Evolutionary conservation across 2,797 vertebrate species (phyloP), one percentile per base, ranked within the genome.

Genomic region (Erethizon dorsatum): DNA sequence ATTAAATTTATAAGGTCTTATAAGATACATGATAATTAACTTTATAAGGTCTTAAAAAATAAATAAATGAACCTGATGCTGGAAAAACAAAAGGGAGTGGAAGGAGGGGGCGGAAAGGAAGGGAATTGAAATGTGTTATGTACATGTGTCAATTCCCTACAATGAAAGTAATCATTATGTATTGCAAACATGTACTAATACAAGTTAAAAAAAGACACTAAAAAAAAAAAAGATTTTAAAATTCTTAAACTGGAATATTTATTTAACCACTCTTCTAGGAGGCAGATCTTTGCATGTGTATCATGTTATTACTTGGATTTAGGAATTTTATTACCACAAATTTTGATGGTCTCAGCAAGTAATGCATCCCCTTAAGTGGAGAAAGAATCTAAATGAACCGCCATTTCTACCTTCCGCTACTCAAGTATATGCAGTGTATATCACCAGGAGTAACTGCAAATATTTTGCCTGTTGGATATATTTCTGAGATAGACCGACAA

Each of bases 401-500:
- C n/a, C 33, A 15, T 65, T 92, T 97, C 90, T 97, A 96, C 95
- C 90, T 95, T 96, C 95, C 92, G 45, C 59, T 69, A 47, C 83
- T 85, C 67, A 59, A 92, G 95, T 97, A 93, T 87, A 75, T 85
- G 45, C 18, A 50, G 22, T 71, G 78, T 59, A 63, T 93, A 97
- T 93, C 65, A 73, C 80, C 94, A 92, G 50, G 47, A 96, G 92
- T 93, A 78, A 93, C 94, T 94, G 1, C 22, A 97, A 97, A 96
- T 67, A 94, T 57, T 75, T 97, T 95, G 93, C 84, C 83, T 85
- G 79, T 79, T 59, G 13, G n/a, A 96, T 91, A 73, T 96, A 96
- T 97, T 98, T 98, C 96, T 96, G 90, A 97, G 93, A 96, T 98
- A 97, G 96, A 94, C 80, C 98, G 97, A 97, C 85, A 97, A 65